phyloP scores from a whole-genome alignment of 2,888 invertebrate species.

The Cosmorhoe ocellata region DNA sequence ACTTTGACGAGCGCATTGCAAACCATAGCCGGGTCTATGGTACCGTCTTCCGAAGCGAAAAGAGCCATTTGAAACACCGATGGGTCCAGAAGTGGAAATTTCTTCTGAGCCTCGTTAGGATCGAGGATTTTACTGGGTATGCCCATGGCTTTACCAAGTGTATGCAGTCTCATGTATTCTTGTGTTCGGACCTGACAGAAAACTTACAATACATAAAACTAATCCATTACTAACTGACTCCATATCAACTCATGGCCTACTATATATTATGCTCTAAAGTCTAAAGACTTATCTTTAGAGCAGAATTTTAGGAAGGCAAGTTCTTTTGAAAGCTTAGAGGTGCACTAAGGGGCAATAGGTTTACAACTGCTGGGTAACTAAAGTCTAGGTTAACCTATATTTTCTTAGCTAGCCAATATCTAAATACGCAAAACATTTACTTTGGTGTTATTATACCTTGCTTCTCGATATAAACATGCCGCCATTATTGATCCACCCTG shows the following conservation, averaged over 20 bases:
- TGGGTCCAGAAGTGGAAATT: constrained; percentile 90
- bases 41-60: constrained; percentile 91
- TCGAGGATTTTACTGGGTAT: constrained; percentile 88
- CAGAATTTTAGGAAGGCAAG: too few relatives aligned
- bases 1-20: constrained; percentile 88
- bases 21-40: constrained; percentile 92
- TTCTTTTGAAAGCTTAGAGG: too few relatives aligned
- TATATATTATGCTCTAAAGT: too few relatives aligned
- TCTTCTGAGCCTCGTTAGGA: constrained; percentile 87
- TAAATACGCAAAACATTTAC: too few relatives aligned
- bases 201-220: background rate
- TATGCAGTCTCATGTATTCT: constrained; percentile 91
- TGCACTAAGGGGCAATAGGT: too few relatives aligned
- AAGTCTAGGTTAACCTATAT: too few relatives aligned
- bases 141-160: constrained; percentile 89
- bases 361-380: too few relatives aligned
- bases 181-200: constrained; percentile 86
- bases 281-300: too few relatives aligned
- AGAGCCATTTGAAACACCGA: constrained; percentile 89
- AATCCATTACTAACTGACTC: too few relatives aligned
- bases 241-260: too few relatives aligned
- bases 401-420: too few relatives aligned
- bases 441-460: constrained; percentile 49
- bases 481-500: constrained; percentile 95
- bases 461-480: constrained; percentile 91